These are phyloP conservation scores for Dendropsophus ebraccatus DNA, from an alignment of 2,113 vertebrate species.

Conservation along the genomic window DNA sequence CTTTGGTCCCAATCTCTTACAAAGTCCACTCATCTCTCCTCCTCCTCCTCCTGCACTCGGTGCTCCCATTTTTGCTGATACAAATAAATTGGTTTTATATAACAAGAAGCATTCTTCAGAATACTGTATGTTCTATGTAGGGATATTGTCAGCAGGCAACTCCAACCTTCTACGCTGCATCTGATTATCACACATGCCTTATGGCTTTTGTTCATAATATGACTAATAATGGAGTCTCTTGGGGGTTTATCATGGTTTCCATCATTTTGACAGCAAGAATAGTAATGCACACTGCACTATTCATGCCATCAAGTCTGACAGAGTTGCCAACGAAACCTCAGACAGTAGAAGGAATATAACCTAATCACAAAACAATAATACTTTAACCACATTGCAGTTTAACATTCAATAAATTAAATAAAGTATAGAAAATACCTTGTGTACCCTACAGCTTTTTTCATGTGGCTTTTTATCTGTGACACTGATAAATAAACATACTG, in stretches of 20 bases:
- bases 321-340: not conserved
- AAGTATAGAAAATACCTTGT: not conserved
- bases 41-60: too few relatives aligned
- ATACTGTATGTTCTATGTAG: too few relatives aligned
- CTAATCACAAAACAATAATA: not conserved
- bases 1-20: too few relatives aligned
- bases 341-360: not conserved
- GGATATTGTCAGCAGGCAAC: too few relatives aligned
- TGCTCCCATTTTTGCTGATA: too few relatives aligned
- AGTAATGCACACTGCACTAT: not conserved
- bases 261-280: not conserved
- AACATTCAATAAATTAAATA: not conserved
- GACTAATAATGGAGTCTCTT: not conserved
- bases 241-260: not conserved
- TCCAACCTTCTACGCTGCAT: too few relatives aligned
- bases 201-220: too few relatives aligned
- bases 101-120: too few relatives aligned
- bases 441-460: not conserved
- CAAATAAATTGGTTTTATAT: too few relatives aligned
- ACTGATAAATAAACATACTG: slow-evolving; percentile 18
- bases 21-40: too few relatives aligned
- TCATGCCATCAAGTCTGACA: not conserved
- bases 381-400: not conserved
- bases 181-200: too few relatives aligned
- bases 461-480: not conserved